Evolutionary conservation across 2,113 vertebrate species (phyloP).

Genomic region (Thymallus thymallus): DNA sequence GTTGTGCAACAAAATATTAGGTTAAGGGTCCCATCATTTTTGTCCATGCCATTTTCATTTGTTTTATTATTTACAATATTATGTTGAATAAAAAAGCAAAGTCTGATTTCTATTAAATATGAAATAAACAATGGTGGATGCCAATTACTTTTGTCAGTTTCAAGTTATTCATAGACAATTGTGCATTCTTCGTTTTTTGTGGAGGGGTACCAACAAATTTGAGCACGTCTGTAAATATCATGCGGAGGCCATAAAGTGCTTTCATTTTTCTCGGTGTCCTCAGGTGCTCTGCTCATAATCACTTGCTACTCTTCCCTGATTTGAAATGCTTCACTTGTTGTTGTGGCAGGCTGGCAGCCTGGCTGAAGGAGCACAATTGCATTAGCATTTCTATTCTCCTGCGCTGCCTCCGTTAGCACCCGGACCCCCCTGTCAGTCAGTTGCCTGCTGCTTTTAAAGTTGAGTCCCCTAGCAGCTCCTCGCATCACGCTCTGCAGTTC

Average conservation of each 20-base stretch:
- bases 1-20: too few relatives aligned
- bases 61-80: too few relatives aligned
- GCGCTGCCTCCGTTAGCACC: slow-evolving; percentile 17
- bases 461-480: background rate
- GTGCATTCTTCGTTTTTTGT: too few relatives aligned
- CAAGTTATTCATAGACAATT: too few relatives aligned
- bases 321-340: slow-evolving; percentile 47
- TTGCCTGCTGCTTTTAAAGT: slow-evolving; percentile 6
- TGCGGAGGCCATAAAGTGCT: slow-evolving; percentile 30
- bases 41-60: too few relatives aligned
- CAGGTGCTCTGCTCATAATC: slow-evolving; percentile 26
- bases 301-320: slow-evolving; percentile 22
- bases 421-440: background rate
- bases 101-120: too few relatives aligned
- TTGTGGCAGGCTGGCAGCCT: slow-evolving; percentile 2
- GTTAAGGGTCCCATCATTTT: too few relatives aligned
- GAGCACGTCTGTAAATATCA: too few relatives aligned
- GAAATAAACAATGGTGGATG: too few relatives aligned
- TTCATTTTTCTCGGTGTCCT: slow-evolving; percentile 25
- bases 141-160: too few relatives aligned
- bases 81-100: too few relatives aligned
- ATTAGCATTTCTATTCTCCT: background rate
- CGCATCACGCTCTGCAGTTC: background rate
- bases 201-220: too few relatives aligned
- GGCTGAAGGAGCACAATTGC: background rate